Conservation (phyloP, 1,140 invertebrate species). For the Mya arenaria region DNA sequence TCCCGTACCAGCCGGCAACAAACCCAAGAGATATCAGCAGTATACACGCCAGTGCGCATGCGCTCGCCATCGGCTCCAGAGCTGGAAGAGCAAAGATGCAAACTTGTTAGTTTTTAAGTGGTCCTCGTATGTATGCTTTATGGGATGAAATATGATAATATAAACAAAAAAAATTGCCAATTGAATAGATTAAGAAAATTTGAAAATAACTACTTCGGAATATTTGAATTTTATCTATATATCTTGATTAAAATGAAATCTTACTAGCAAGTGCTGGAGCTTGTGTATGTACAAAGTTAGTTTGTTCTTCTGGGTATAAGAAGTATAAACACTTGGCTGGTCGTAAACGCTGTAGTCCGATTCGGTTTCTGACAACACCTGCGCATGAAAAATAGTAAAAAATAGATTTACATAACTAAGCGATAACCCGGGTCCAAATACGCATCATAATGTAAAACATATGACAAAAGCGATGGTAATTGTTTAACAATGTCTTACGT, state of each 20-base stretch:
- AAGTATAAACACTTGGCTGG: not conserved
- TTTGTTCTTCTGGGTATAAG: not conserved
- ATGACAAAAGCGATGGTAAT: not conserved
- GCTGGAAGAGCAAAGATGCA: too few relatives aligned
- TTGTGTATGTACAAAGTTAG: slow-evolving; percentile 2
- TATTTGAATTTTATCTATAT: too few relatives aligned
- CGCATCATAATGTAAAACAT: not conserved
- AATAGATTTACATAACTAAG: not conserved
- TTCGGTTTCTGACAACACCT: not conserved
- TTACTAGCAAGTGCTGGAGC: slow-evolving; percentile 27
- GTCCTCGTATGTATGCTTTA: too few relatives aligned
- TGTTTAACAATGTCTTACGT: slow-evolving; percentile 49
- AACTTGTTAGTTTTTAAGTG: too few relatives aligned
- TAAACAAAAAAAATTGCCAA: too few relatives aligned
- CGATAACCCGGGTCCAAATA: not conserved
- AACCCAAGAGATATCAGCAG: slow-evolving; percentile 63
- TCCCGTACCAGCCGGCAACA: slow-evolving; percentile 60
- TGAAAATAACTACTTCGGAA: too few relatives aligned
- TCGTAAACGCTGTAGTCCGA: not conserved
- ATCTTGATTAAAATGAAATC: too few relatives aligned
- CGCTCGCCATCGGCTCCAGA: slow-evolving; percentile 67
- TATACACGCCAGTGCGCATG: slow-evolving; percentile 69
- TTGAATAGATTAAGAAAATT: too few relatives aligned
- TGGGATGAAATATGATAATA: too few relatives aligned
- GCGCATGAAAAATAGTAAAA: not conserved